Evolutionary conservation across 1,140 invertebrate species (phyloP).

Genomic region (Glomeris maerens): DNA sequence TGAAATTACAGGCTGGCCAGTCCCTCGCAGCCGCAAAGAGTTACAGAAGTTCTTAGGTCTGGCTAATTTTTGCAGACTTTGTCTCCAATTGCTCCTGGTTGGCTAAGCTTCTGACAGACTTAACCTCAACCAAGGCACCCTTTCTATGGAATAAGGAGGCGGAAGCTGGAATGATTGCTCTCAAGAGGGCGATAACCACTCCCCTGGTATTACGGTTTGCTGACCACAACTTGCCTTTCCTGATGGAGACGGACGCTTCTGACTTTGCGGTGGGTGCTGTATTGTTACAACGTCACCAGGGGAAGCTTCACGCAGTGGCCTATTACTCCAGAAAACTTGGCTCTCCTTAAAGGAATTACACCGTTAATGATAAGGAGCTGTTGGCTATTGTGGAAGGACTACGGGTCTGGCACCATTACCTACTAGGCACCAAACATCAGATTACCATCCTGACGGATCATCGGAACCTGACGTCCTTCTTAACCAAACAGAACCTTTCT

Average conservation of each 20-base stretch:
- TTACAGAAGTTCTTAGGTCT: constrained; percentile 25
- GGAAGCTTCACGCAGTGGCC: background rate
- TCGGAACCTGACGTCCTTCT: too few species aligned
- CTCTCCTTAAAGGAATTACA: too few species aligned
- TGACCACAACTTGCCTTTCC: background rate
- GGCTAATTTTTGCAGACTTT: constrained; percentile 26
- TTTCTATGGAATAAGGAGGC: background rate
- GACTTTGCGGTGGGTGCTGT: background rate
- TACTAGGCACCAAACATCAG: too few species aligned
- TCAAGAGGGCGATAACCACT: background rate
- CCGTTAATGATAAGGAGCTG: too few species aligned
- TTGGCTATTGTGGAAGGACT: too few species aligned
- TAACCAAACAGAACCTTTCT: too few species aligned
- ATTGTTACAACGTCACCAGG: background rate
- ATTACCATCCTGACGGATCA: too few species aligned
- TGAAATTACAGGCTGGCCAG: constrained; percentile 5
- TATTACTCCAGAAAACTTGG: too few species aligned
- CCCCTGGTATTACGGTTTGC: background rate
- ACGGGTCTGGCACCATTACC: too few species aligned
- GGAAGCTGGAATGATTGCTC: background rate
- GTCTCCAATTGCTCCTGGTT: constrained; percentile 20
- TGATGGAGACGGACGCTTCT: background rate
- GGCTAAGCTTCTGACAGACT: constrained; percentile 13
- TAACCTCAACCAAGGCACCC: background rate
- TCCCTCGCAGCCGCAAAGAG: constrained; percentile 13